These are phyloP conservation scores for Ennomos quercinarius DNA, from an alignment of 2,888 invertebrate genomes.

Conservation along the genomic window DNA sequence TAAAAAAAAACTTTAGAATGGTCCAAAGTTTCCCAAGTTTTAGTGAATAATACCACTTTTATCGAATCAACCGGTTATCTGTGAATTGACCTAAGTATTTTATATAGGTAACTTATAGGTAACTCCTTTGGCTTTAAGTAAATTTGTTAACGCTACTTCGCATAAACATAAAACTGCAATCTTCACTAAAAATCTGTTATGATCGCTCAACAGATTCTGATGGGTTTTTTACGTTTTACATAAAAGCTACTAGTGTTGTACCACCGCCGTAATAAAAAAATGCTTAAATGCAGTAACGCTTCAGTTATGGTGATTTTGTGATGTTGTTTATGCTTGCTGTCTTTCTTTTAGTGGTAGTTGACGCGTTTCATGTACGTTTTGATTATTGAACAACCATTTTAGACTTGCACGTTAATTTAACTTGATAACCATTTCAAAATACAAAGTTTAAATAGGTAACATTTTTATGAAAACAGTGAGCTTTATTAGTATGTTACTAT, in stretches of 20 bases:
- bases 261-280: not conserved
- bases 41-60: too few species aligned
- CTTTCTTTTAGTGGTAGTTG: conserved; percentile 14
- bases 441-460: too few species aligned
- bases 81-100: too few species aligned
- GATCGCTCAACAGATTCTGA: conserved; percentile 38
- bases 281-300: conserved; percentile 12
- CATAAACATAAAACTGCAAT: conserved; percentile 9
- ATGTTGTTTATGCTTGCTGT: conserved; percentile 14
- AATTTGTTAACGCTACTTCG: not conserved
- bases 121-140: too few species aligned
- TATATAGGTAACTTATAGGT: too few species aligned
- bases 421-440: too few species aligned
- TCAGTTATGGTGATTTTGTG: conserved; percentile 21
- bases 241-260: conserved; percentile 24
- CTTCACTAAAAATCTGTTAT: conserved; percentile 33
- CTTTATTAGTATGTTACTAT: too few species aligned
- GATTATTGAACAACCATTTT: conserved; percentile 3
- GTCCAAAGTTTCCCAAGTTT: too few species aligned
- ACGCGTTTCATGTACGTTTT: conserved; percentile 1
- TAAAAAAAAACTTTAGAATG: too few species aligned
- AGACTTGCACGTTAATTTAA: not conserved
- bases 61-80: too few species aligned
- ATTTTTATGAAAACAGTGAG: too few species aligned
- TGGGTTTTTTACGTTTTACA: conserved; percentile 35